Percentiles rank a stretch among this genome's conserved stretches.
phyloP scores from a whole-genome alignment of 2,888 invertebrate genomes.

The Parochlus steinenii region DNA sequence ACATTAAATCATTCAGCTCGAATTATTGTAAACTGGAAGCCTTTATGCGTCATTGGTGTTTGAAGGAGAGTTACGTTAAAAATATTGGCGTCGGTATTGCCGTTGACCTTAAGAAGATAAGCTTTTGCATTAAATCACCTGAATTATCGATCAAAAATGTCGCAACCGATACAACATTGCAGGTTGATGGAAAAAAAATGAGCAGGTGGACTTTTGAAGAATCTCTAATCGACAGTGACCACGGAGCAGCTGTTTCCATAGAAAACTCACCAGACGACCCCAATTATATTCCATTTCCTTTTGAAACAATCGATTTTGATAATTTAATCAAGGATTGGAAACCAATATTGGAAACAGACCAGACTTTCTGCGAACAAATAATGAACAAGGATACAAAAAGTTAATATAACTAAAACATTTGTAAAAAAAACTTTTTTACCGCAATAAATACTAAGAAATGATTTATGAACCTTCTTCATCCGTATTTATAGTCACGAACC shows the following conservation, averaged over 20 bases:
- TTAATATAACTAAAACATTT: neutral
- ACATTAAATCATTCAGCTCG: slow-evolving; percentile 38
- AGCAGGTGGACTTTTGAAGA: slow-evolving; percentile 71
- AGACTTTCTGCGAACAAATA: slow-evolving; percentile 37
- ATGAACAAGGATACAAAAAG: slow-evolving; percentile 36
- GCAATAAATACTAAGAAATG: no score
- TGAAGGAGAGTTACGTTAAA: slow-evolving; percentile 91
- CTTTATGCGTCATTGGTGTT: slow-evolving; percentile 82
- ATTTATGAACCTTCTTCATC: neutral
- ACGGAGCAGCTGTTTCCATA: slow-evolving; percentile 64
- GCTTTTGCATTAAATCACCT: slow-evolving; percentile 49
- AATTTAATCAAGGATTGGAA: slow-evolving; percentile 40
- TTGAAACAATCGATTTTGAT: slow-evolving; percentile 38
- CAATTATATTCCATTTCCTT: slow-evolving; percentile 24
- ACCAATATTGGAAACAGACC: slow-evolving; percentile 35
- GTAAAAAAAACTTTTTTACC: no score
- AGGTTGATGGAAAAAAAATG: slow-evolving; percentile 37
- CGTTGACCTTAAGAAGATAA: slow-evolving; percentile 54
- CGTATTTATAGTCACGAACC: slow-evolving; percentile 1
- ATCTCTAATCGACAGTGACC: slow-evolving; percentile 52
- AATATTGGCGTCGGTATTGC: slow-evolving; percentile 76
- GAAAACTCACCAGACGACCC: slow-evolving; percentile 22
- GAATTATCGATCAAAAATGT: slow-evolving; percentile 30
- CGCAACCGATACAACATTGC: slow-evolving; percentile 49
- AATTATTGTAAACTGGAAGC: slow-evolving; percentile 52